Evolutionary conservation across 2,113 vertebrate genomes (phyloP).

Genomic region (Pipra filicauda): DNA sequence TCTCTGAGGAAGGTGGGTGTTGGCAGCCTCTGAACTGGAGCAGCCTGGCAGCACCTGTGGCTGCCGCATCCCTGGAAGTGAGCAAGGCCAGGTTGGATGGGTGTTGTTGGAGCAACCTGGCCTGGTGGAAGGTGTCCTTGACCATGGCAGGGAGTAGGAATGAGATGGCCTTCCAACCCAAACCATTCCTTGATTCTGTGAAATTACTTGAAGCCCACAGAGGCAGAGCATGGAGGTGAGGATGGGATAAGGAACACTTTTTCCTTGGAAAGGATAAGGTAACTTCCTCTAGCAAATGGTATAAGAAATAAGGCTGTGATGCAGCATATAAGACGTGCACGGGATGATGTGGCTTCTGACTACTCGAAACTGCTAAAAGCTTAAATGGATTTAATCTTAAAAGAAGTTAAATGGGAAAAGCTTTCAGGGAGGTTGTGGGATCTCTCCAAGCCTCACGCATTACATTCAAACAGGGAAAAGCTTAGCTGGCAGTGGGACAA

Average conservation of each 20-base stretch:
- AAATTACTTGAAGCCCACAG: background rate
- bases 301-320: background rate
- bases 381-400: background rate
- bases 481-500: background rate
- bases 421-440: background rate
- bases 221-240: background rate
- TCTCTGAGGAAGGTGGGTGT: conserved; percentile 92
- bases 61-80: background rate
- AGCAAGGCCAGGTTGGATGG: background rate
- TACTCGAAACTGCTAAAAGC: background rate
- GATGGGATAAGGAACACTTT: background rate
- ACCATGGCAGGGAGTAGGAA: background rate
- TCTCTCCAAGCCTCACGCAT: background rate
- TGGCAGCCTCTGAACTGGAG: background rate
- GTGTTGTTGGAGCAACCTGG: background rate
- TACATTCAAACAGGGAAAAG: background rate
- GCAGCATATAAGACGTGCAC: background rate
- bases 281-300: background rate
- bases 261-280: background rate
- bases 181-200: background rate
- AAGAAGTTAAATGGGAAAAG: background rate
- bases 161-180: background rate
- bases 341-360: background rate
- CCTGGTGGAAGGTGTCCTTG: background rate
- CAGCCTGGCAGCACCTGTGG: background rate